These are phyloP conservation scores for Diadophis punctatus DNA, from an alignment of 2,113 vertebrate genomes.

Conservation along the genomic window DNA sequence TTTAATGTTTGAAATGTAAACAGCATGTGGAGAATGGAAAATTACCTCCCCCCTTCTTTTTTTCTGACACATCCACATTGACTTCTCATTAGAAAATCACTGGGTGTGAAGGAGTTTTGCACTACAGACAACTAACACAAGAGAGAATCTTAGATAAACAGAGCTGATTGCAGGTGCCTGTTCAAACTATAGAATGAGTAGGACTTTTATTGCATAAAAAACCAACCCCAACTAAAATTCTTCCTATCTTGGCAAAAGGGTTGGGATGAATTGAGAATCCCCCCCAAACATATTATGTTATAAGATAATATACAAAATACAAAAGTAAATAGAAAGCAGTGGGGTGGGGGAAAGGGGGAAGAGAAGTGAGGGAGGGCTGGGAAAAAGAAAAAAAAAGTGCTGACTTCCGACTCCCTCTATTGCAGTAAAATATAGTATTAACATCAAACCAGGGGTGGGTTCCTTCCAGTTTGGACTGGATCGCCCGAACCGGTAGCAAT, in stretches of 20 bases:
- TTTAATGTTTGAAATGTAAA: slow-evolving; percentile 78
- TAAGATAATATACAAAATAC: too few species aligned
- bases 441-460: too few species aligned
- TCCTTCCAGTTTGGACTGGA: too few species aligned
- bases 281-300: too few species aligned
- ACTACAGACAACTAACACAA: slow-evolving; percentile 16
- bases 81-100: slow-evolving; percentile 43
- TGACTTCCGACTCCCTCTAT: too few species aligned
- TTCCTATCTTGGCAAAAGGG: not conserved
- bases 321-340: too few species aligned
- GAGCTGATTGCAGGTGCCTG: slow-evolving; percentile 15
- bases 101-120: slow-evolving; percentile 23
- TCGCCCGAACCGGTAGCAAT: too few species aligned
- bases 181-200: not conserved
- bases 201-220: not conserved
- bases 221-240: not conserved
- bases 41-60: slow-evolving; percentile 3
- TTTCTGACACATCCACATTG: slow-evolving; percentile 50
- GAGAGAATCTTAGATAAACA: slow-evolving; percentile 15
- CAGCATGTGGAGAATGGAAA: slow-evolving; percentile 71
- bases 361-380: too few species aligned
- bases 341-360: too few species aligned
- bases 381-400: too few species aligned
- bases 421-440: too few species aligned
- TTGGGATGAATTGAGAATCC: not conserved